A percentile compares a stretch with the other conserved stretches of the same genome.
Evolutionary conservation across 2,888 invertebrate genomes (phyloP).

Genomic region (Melikaiella ostensackeni): DNA sequence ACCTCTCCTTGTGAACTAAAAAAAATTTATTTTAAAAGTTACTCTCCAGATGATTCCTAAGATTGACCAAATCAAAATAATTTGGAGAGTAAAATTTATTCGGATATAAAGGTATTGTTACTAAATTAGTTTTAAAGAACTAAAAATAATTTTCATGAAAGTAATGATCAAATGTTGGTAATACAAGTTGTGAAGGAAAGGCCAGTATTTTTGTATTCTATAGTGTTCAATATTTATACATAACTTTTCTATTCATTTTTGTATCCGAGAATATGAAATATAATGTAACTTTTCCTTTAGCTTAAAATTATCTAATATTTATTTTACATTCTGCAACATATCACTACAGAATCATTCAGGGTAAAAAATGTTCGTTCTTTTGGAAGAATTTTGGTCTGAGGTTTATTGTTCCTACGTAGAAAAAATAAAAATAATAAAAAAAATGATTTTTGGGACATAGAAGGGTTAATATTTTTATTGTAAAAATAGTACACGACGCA

Average conservation of each 20-base stretch:
- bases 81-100: not conserved
- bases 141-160: not conserved
- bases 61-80: not conserved
- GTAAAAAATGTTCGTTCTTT: too few relatives aligned
- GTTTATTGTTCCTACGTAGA: not conserved
- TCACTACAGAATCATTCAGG: too few relatives aligned
- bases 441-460: too few relatives aligned
- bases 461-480: too few relatives aligned
- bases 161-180: not conserved
- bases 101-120: not conserved
- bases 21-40: not conserved
- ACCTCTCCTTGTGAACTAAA: too few relatives aligned
- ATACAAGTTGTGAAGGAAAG: not conserved
- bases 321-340: too few relatives aligned
- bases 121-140: not conserved
- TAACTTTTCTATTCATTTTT: not conserved
- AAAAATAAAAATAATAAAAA: too few relatives aligned
- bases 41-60: not conserved
- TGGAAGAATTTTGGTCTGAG: too few relatives aligned
- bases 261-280: not conserved
- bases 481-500: too few relatives aligned
- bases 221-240: not conserved
- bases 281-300: not conserved
- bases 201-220: constrained; percentile 10
- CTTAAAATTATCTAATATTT: not conserved